These are phyloP conservation scores for Heterodera carotae DNA, from an alignment of 1,140 invertebrate species.

Conservation along the genomic window DNA sequence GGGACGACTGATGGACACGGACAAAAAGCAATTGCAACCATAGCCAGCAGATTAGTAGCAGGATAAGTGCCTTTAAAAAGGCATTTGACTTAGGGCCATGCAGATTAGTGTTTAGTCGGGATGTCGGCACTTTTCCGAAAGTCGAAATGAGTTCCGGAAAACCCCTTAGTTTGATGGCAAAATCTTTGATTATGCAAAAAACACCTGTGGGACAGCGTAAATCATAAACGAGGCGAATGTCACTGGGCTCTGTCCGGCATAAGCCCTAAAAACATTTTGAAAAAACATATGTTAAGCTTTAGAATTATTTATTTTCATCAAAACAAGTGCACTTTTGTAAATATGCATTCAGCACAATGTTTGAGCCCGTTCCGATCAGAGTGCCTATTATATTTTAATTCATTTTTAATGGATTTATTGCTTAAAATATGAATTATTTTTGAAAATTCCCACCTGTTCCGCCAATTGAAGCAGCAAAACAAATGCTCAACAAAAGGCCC, in stretches of 20 bases:
- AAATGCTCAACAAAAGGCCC: constrained; percentile 73
- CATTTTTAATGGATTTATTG: background rate
- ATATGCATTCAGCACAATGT: constrained; percentile 79
- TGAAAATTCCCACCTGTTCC: constrained; percentile 72
- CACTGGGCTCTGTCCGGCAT: constrained; percentile 61
- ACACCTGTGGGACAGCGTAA: constrained; percentile 72
- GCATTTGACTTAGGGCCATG: no score
- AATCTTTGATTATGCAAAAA: background rate
- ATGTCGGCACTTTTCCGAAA: background rate
- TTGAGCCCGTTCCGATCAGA: constrained; percentile 83
- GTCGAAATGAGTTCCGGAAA: background rate
- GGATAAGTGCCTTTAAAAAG: constrained; percentile 69
- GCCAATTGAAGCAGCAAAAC: constrained; percentile 79
- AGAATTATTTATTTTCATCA: background rate
- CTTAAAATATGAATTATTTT: background rate
- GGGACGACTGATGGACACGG: constrained; percentile 67
- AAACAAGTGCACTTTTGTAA: constrained; percentile 14
- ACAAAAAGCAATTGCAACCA: constrained; percentile 74
- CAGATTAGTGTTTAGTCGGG: no score
- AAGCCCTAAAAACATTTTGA: constrained; percentile 40
- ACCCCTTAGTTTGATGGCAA: no score
- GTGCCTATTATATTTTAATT: constrained; percentile 69
- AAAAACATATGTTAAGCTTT: constrained; percentile 32
- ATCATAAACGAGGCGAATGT: constrained; percentile 80
- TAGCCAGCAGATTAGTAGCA: constrained; percentile 74